Conservation (phyloP, 2,113 vertebrate genomes). For the Aythya baeri region DNA sequence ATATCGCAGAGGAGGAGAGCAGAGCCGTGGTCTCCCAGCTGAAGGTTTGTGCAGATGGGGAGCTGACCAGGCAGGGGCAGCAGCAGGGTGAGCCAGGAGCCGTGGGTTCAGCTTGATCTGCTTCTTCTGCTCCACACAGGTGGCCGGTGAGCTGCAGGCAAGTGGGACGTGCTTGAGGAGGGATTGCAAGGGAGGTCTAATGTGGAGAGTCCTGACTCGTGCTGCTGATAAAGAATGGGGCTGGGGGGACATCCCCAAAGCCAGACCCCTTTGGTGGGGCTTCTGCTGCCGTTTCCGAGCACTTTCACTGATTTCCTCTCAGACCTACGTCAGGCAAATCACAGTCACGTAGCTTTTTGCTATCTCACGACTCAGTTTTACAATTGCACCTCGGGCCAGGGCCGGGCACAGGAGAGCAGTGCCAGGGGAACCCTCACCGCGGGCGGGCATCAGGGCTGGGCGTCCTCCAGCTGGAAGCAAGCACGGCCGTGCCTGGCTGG, state of each 20-base stretch:
- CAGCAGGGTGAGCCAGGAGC: neutral
- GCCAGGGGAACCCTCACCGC: neutral
- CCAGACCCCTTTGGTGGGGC: no score
- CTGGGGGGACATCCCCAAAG: neutral
- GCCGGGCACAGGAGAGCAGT: neutral
- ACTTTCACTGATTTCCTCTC: no score
- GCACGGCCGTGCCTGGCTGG: fast-evolving
- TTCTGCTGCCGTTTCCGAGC: no score
- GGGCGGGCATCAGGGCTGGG: no score
- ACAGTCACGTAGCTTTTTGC: no score
- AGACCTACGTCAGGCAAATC: no score
- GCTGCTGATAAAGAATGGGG: fast-evolving
- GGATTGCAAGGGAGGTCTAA: neutral
- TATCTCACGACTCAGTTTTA: no score
- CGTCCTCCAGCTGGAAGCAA: neutral
- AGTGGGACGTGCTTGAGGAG: neutral
- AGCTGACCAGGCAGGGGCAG: neutral
- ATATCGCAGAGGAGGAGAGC: neutral
- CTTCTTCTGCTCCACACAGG: neutral
- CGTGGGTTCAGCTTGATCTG: neutral
- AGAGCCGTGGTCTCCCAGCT: neutral
- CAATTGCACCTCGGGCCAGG: no score
- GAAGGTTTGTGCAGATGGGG: neutral
- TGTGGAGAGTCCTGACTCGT: neutral
- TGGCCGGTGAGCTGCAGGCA: fast-evolving